Percentiles rank a stretch among this genome's conserved stretches.
These are phyloP conservation scores for Drosophila willistoni DNA, from an alignment of 1,140 invertebrate species.

Conservation along the genomic window DNA sequence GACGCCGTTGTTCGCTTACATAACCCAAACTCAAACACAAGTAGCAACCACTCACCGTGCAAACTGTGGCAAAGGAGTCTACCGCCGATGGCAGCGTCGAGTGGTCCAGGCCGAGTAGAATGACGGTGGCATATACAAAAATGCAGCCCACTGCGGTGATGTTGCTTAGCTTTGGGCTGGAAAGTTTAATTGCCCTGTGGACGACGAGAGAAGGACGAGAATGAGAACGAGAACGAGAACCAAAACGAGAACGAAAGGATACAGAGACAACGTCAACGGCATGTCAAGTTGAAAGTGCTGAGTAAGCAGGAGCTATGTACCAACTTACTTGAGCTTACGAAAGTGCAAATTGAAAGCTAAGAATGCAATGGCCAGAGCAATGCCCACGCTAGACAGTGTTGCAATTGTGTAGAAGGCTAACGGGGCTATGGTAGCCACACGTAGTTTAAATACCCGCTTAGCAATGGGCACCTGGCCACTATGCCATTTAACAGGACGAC, in stretches of 20 bases:
- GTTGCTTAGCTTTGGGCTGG: slow-evolving; percentile 98
- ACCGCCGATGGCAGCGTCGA: slow-evolving; percentile 88
- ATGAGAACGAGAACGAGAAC: slow-evolving; percentile 1
- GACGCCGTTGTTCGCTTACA: slow-evolving; percentile 46
- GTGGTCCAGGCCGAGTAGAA: slow-evolving; percentile 94
- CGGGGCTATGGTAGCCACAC: slow-evolving; percentile 90
- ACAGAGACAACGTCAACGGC: slow-evolving; percentile 16
- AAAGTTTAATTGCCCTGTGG: slow-evolving; percentile 93
- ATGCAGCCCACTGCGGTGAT: slow-evolving; percentile 97
- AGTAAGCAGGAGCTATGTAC: slow-evolving; percentile 36
- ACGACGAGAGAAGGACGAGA: slow-evolving; percentile 21
- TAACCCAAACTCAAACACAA: slow-evolving; percentile 76
- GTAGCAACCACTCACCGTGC: slow-evolving; percentile 89
- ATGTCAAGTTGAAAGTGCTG: slow-evolving; percentile 42
- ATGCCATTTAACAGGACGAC: slow-evolving; percentile 89
- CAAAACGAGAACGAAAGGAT: background rate
- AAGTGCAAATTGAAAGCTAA: slow-evolving; percentile 94
- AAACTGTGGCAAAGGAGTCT: slow-evolving; percentile 90
- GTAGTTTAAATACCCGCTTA: slow-evolving; percentile 87
- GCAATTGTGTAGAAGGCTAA: slow-evolving; percentile 89
- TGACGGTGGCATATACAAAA: slow-evolving; percentile 96
- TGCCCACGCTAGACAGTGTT: slow-evolving; percentile 89
- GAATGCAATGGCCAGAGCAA: slow-evolving; percentile 90
- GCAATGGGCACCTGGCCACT: slow-evolving; percentile 90
- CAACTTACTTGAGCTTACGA: slow-evolving; percentile 91